Conservation (phyloP, 2,797 vertebrate species). For the Protosalanx chinensis region DNA sequence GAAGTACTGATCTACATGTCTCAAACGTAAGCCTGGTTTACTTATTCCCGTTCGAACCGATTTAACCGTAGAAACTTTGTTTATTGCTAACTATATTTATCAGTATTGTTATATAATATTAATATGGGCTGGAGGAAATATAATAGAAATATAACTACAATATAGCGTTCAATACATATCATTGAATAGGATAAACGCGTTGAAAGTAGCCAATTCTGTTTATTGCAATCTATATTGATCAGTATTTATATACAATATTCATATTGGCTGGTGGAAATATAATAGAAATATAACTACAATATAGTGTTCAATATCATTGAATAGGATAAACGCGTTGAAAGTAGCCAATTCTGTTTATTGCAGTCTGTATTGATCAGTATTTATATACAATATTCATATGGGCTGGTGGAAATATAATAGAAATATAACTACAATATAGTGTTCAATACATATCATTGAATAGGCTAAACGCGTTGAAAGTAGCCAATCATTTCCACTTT, state of each 20-base stretch:
- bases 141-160: background rate
- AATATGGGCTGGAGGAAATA: background rate
- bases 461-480: background rate
- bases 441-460: background rate
- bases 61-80: background rate
- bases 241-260: background rate
- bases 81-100: background rate
- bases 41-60: background rate
- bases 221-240: background rate
- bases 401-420: background rate
- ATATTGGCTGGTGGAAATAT: background rate
- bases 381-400: background rate
- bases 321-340: background rate
- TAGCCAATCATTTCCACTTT: background rate
- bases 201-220: background rate
- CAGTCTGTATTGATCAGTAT: background rate
- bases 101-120: background rate
- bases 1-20: slow-evolving; percentile 2
- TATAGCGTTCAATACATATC: background rate
- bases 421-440: background rate
- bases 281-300: background rate
- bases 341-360: background rate
- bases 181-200: background rate
- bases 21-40: background rate
- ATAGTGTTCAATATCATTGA: background rate